phyloP scores from a whole-genome alignment of 2,797 vertebrate species.

The Xerus rutilus region DNA sequence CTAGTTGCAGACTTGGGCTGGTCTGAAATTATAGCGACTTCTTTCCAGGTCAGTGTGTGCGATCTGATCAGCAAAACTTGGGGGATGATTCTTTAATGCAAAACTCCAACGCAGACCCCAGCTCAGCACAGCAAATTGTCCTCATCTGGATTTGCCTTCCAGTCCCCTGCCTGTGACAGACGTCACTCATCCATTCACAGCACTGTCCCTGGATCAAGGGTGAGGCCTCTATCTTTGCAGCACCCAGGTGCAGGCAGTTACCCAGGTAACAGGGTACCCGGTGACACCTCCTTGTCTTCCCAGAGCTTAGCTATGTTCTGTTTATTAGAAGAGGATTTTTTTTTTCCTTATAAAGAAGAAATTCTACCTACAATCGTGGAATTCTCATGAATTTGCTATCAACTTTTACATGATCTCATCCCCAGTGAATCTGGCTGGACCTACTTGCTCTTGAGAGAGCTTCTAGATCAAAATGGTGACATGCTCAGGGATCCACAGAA shows the following conservation, averaged over 20 bases:
- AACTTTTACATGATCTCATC: not conserved
- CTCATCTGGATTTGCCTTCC: not conserved
- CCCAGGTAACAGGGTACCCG: not conserved
- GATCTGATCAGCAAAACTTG: not conserved
- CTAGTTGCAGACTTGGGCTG: accelerated
- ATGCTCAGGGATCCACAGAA: accelerated
- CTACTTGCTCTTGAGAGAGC: accelerated
- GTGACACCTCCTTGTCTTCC: not conserved
- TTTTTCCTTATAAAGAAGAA: not conserved
- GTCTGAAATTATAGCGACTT: not conserved
- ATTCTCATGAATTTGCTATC: not conserved
- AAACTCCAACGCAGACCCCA: not conserved
- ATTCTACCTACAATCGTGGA: not conserved
- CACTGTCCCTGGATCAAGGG: not conserved
- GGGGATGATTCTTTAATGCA: not conserved
- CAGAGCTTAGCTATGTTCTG: not conserved
- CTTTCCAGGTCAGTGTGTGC: not conserved
- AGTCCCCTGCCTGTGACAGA: not conserved
- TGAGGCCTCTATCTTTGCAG: accelerated
- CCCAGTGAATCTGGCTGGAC: not conserved
- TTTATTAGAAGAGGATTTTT: not conserved
- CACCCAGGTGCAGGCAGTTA: too few relatives aligned
- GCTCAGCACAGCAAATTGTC: too few relatives aligned
- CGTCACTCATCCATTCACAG: not conserved
- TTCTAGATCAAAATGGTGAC: not conserved